Percentiles rank a stretch among this genome's conserved stretches.
These are phyloP conservation scores for Lathamus discolor DNA, from an alignment of 2,113 vertebrate species.

Conservation along the genomic window DNA sequence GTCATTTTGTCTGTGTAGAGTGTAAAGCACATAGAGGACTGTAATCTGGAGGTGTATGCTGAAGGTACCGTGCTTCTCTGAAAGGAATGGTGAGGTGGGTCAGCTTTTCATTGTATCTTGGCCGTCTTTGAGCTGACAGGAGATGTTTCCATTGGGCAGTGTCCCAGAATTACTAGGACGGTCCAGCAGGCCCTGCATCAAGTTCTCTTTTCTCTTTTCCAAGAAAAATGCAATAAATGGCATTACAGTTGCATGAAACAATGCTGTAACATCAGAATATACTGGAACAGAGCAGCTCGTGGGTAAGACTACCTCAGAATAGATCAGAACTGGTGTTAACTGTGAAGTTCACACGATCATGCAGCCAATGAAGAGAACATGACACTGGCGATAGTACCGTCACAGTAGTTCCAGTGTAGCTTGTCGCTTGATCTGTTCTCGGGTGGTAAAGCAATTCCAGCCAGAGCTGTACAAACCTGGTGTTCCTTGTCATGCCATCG, in stretches of 20 bases:
- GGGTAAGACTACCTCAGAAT: not conserved
- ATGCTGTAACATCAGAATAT: not conserved
- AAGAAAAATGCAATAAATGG: not conserved
- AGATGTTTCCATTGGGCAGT: not conserved
- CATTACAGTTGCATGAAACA: not conserved
- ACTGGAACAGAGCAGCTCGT: not conserved
- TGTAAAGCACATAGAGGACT: not conserved
- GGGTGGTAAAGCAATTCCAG: not conserved
- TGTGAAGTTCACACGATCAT: not conserved
- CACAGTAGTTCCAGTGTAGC: not conserved
- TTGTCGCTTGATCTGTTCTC: not conserved
- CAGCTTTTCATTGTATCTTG: not conserved
- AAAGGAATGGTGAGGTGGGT: not conserved
- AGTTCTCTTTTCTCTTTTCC: not conserved
- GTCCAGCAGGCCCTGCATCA: not conserved
- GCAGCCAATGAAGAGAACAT: not conserved
- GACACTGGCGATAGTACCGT: not conserved
- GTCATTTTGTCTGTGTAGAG: not conserved
- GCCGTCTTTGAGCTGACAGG: not conserved
- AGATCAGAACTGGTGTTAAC: not conserved
- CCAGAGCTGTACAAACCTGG: not conserved
- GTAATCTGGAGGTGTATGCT: not conserved
- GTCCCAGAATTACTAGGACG: not conserved
- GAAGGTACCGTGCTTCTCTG: not conserved
- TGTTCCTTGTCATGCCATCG: not conserved